phyloP scores from a whole-genome alignment of 2,797 vertebrate genomes.

The Trematomus bernacchii region DNA sequence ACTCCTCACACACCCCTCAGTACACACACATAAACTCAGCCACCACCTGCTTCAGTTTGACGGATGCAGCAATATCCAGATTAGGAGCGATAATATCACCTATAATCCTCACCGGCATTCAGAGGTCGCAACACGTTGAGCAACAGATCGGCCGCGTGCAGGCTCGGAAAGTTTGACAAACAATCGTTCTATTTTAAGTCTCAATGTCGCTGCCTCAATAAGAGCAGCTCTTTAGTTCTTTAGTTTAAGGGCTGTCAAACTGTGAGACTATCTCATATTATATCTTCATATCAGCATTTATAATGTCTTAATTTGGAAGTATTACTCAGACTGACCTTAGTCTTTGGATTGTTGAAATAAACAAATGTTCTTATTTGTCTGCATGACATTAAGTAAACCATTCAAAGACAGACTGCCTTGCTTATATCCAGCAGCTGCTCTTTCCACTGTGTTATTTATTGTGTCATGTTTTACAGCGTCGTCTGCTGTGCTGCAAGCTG shows the following conservation, averaged over 20 bases:
- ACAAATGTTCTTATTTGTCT: slow-evolving; percentile 22
- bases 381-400: neutral
- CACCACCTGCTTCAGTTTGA: slow-evolving; percentile 34
- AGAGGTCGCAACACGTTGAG: slow-evolving; percentile 25
- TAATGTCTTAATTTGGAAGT: neutral
- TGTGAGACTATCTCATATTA: neutral
- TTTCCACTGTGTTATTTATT: slow-evolving; percentile 31
- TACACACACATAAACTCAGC: slow-evolving; percentile 47
- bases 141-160: slow-evolving; percentile 17
- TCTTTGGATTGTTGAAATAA: neutral
- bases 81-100: slow-evolving; percentile 43
- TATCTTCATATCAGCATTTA: slow-evolving; percentile 1
- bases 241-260: neutral
- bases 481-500: slow-evolving; percentile 45
- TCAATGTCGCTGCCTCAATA: neutral
- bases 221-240: neutral
- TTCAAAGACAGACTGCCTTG: slow-evolving; percentile 15
- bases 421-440: neutral
- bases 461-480: slow-evolving; percentile 21
- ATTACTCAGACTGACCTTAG: neutral
- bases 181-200: slow-evolving; percentile 16
- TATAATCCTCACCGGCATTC: slow-evolving; percentile 56
- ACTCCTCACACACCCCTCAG: slow-evolving; percentile 11
- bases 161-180: neutral
- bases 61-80: slow-evolving; percentile 47